phyloP scores from a whole-genome alignment of 2,113 vertebrate genomes.

The Macroglossus sobrinus region DNA sequence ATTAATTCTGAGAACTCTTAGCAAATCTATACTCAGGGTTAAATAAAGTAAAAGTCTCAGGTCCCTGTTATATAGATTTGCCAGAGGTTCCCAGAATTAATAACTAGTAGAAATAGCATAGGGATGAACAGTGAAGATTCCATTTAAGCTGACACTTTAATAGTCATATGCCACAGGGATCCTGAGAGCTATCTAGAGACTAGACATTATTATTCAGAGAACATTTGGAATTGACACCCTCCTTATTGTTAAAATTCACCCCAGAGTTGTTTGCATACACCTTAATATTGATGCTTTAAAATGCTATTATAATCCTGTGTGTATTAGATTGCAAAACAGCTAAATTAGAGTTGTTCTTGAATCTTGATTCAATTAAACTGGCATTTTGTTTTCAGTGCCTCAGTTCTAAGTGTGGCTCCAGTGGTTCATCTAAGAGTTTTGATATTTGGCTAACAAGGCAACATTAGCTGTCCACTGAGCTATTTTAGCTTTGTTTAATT shows the following conservation, averaged over 20 bases:
- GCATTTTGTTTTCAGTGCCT: background rate
- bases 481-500: background rate
- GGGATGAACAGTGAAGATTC: background rate
- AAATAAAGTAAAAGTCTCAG: background rate
- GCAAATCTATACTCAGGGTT: background rate
- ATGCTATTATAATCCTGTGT: constrained; percentile 9
- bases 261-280: constrained; percentile 56
- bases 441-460: background rate
- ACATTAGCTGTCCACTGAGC: background rate
- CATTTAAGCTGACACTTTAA: background rate
- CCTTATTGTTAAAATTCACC: constrained; percentile 44
- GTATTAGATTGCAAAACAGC: background rate
- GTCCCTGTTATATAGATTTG: background rate
- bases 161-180: background rate
- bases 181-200: constrained; percentile 1
- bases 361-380: background rate
- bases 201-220: constrained; percentile 42
- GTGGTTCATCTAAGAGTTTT: background rate
- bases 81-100: no score
- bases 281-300: constrained; percentile 30
- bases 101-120: background rate
- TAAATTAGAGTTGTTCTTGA: constrained; percentile 30
- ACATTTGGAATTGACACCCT: constrained; percentile 45
- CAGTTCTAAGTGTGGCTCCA: background rate
- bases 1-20: background rate